These are phyloP conservation scores for Eptesicus fuscus DNA, from an alignment of 2,113 vertebrate species.

Conservation along the genomic window DNA sequence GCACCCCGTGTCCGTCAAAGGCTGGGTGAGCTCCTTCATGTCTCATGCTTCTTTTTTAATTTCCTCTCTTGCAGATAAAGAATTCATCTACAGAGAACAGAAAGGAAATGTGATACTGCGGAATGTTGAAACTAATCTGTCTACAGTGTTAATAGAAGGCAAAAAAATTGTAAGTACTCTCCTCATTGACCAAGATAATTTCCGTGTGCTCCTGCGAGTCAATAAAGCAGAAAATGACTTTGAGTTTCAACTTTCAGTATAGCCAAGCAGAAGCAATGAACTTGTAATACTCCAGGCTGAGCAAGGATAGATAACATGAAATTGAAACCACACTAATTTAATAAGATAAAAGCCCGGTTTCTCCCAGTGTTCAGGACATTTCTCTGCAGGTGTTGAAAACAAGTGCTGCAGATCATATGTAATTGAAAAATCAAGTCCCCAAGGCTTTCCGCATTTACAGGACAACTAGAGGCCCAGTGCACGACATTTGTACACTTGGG, in stretches of 20 bases:
- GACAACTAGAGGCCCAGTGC: not conserved
- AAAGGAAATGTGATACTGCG: conserved; percentile 90
- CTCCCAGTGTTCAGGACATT: conserved; percentile 17
- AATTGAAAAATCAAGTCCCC: conserved; percentile 72
- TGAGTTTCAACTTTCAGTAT: conserved; percentile 52
- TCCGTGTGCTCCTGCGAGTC: conserved; percentile 52
- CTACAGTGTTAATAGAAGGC: conserved; percentile 92
- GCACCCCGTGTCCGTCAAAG: not conserved
- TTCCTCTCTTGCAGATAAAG: conserved; percentile 84
- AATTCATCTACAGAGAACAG: conserved; percentile 92
- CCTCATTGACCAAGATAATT: conserved; percentile 64
- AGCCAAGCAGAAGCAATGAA: conserved; percentile 61
- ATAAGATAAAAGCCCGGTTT: conserved; percentile 64
- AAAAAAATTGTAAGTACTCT: conserved; percentile 96
- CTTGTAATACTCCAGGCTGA: conserved; percentile 42
- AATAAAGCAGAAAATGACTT: conserved; percentile 79
- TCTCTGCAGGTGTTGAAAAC: conserved; percentile 67
- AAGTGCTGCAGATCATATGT: conserved; percentile 69
- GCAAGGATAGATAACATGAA: conserved; percentile 61
- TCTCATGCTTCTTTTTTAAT: conserved; percentile 13
- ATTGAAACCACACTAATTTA: conserved; percentile 71
- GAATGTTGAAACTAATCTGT: conserved; percentile 89
- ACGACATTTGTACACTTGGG: too few species aligned
- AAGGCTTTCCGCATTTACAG: conserved; percentile 46
- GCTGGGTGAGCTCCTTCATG: not conserved